Evolutionary conservation across 2,797 vertebrate species (phyloP), one percentile per base, ranked within the genome.

Genomic region (Graptemys geographica): DNA sequence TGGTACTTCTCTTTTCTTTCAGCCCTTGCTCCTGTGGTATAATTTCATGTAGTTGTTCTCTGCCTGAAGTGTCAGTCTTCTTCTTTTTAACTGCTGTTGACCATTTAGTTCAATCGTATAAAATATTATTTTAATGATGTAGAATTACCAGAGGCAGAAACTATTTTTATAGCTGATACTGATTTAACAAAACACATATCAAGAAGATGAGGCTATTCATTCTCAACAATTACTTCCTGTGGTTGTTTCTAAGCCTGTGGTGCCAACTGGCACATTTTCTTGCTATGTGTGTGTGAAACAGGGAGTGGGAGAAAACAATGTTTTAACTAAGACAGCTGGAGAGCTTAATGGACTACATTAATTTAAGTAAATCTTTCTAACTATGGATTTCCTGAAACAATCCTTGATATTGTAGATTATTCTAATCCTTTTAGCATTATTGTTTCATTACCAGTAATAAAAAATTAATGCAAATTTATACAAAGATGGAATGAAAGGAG

Each of bases 311-410:
- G 86, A 88, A 93, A 96, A 91, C 23, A 88, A 74, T n/a, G 37
- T 90, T 47, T 93, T 11, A 79, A 89, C 79, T 92, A 62, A 74
- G 85, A 53, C 90, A 90, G 47, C 87, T 87, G 86, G 6, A 33
- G 6, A 90, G 21, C 49, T 97, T 86, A 81, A 37, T 86, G 76
- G 83, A 89, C 69, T 86, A 79, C 28, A 80, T 86, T 53, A 88
- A 91, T 55, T 74, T 78, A 79, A 92, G 5, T 76, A 82, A 92
- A 51, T 84, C 1, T 59, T 84, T 89, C 12, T 90, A 92, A 81
- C 92, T 92, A 81, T 57, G 0, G 94, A 47, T 92, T 89, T 92
- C 76, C 89, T 88, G 90, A 47, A 94, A 94, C 21, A 94, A 94
- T 88, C 81, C 41, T 76, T 92, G 15, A 18, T 62, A 9, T 89